Evolutionary conservation across 2,888 invertebrate genomes (phyloP).

Genomic region (Ramazzottius varieornatus): DNA sequence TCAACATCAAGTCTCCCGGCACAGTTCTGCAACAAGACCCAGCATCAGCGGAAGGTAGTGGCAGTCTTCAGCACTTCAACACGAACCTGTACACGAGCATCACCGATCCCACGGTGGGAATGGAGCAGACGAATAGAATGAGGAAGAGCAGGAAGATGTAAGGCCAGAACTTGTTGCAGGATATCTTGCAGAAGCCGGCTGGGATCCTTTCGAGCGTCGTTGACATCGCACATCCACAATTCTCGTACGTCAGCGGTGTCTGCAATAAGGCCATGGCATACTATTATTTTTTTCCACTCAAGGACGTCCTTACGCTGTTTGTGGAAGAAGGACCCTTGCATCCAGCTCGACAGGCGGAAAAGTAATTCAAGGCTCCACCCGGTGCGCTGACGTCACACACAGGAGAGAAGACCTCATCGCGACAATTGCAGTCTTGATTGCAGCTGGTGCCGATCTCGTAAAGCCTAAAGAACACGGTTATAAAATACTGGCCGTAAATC

Average conservation of each 20-base stretch:
- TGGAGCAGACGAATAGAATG: background rate
- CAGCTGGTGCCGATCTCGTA: background rate
- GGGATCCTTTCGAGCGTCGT: background rate
- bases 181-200: background rate
- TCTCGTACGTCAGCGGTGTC: no score
- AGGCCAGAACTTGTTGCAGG: background rate
- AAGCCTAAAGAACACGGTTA: background rate
- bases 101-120: background rate
- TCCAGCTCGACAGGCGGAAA: slow-evolving; percentile 1
- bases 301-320: background rate
- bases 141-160: background rate
- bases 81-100: background rate
- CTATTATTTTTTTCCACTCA: background rate
- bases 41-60: no score
- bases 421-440: background rate
- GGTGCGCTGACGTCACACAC: background rate
- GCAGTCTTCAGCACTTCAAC: no score
- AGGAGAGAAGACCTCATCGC: background rate
- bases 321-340: background rate
- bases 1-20: background rate
- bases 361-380: background rate
- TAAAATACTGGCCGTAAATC: no score
- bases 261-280: background rate
- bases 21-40: background rate
- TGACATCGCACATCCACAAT: background rate